These are phyloP conservation scores for Apeltes quadracus DNA, from an alignment of 2,113 vertebrate genomes.

Conservation along the genomic window DNA sequence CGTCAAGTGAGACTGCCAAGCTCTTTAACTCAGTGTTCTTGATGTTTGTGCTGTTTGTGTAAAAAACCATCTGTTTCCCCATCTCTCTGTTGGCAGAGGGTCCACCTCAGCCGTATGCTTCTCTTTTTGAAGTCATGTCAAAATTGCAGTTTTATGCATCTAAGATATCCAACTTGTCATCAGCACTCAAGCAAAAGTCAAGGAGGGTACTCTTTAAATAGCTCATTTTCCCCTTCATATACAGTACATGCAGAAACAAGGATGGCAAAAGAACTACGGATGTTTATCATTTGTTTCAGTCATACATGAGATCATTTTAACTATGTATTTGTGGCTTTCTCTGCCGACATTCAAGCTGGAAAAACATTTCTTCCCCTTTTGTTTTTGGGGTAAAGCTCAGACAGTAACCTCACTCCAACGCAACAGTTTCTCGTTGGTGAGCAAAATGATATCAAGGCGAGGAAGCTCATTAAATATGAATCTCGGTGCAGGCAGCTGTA, in stretches of 20 bases:
- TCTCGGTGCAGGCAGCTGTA: conserved; percentile 33
- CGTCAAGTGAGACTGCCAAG: conserved; percentile 83
- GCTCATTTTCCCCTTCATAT: conserved; percentile 48
- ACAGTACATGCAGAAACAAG: conserved; percentile 39
- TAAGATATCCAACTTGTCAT: conserved; percentile 77
- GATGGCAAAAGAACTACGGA: conserved; percentile 15
- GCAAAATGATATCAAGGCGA: conserved; percentile 50
- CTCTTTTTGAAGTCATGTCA: conserved; percentile 83
- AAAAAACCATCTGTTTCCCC: conserved; percentile 86
- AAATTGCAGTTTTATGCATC: conserved; percentile 77
- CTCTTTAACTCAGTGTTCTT: conserved; percentile 85
- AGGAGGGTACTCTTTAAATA: conserved; percentile 73
- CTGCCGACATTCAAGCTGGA: conserved; percentile 8
- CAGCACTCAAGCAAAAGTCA: conserved; percentile 71
- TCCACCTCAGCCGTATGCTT: conserved; percentile 84
- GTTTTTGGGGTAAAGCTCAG: conserved; percentile 28
- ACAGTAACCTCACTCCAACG: conserved; percentile 43
- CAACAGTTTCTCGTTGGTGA: conserved; percentile 30
- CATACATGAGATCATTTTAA: conserved; percentile 16
- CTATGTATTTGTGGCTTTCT: neutral
- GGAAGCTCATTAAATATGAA: conserved; percentile 61
- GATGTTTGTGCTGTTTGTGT: conserved; percentile 85
- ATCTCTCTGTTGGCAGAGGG: conserved; percentile 81
- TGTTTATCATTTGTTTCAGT: conserved; percentile 18
- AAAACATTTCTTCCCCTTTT: conserved; percentile 7